Evolutionary conservation across 1,140 invertebrate genomes (phyloP).

Genomic region (Bombus sibiricus): DNA sequence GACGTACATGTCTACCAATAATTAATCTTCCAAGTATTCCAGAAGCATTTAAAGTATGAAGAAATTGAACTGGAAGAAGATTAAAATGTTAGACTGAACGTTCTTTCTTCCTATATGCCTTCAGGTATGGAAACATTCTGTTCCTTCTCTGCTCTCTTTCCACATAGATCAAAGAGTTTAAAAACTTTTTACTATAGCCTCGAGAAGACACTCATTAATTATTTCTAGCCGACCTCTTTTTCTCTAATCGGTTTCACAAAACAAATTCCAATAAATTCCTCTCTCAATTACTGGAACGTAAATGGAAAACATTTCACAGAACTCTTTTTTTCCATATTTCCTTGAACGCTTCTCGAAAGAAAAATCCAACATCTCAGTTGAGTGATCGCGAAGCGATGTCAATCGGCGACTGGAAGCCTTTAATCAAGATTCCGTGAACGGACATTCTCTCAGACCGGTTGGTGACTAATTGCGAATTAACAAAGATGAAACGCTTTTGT

Average conservation of each 20-base stretch:
- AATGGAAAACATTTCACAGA: not conserved
- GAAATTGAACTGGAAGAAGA: not conserved
- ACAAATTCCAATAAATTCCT: not conserved
- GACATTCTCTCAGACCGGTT: not conserved
- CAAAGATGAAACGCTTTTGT: not conserved
- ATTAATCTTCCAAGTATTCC: not conserved
- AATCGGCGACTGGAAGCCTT: not conserved
- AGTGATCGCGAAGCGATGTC: not conserved
- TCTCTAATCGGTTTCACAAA: not conserved
- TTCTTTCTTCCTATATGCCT: not conserved
- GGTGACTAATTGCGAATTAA: constrained; percentile 36
- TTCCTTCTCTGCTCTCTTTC: too few species aligned
- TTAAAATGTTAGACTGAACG: not conserved
- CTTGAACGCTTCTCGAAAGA: not conserved
- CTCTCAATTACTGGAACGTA: not conserved
- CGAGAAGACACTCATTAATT: not conserved
- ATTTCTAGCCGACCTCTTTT: not conserved
- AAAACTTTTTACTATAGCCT: not conserved
- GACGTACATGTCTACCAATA: not conserved
- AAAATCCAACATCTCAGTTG: not conserved
- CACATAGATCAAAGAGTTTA: not conserved
- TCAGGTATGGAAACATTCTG: too few species aligned
- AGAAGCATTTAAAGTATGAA: not conserved
- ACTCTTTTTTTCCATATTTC: not conserved
- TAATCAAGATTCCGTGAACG: not conserved